Evolutionary conservation across 1,140 invertebrate species (phyloP), one percentile per base, ranked within the genome.

Genomic region (Bombus turneri): DNA sequence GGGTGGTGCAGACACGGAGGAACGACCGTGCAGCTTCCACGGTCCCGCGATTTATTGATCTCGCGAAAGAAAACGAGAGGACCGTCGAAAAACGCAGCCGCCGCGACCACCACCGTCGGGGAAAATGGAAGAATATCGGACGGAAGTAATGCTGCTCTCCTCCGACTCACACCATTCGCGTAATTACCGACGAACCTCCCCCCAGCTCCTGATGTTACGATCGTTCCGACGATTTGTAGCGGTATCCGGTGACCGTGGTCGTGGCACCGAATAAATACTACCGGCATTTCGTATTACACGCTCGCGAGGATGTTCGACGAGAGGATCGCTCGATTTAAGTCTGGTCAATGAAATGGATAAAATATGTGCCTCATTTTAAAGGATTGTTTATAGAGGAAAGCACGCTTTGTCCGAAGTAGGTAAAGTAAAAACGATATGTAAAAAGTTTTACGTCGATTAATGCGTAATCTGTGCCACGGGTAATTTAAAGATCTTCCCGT

Each of bases 11-110:
- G 74, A 83, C 83, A 41, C 85, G 72, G 68, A 89, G 83, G 82
- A 82, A 90, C 59, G 77, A 88, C 75, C 68, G 57, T 82, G 72
- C 85, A 85, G 76, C 71, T 73, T 83, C 64, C 64, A 85, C 77
- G 87, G 79, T 90, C 86, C 75, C 73, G 86, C 84, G 75, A 91
- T 91, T 92, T 90, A 90, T 91, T 86, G 87, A 91, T 90, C 79
- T 78, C 69, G 41, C 81, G 77, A 85, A 90, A 80, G 75, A 88
- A 90, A 91, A 79, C 88, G 59, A 77, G 66, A 77, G 66, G 68
- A 68, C 43, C 72, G 72, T 81, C 88, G 86, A 89, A 83, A 88
- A 91, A 91, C 81, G 80, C 77, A 77, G 57, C 25, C 75, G 83
- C 80, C 78, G 81, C n/a, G 68, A 83, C 62, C 81, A 57, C 37